These are phyloP conservation scores for Xenopus borealis DNA, from an alignment of 2,113 vertebrate species.

Conservation along the genomic window DNA sequence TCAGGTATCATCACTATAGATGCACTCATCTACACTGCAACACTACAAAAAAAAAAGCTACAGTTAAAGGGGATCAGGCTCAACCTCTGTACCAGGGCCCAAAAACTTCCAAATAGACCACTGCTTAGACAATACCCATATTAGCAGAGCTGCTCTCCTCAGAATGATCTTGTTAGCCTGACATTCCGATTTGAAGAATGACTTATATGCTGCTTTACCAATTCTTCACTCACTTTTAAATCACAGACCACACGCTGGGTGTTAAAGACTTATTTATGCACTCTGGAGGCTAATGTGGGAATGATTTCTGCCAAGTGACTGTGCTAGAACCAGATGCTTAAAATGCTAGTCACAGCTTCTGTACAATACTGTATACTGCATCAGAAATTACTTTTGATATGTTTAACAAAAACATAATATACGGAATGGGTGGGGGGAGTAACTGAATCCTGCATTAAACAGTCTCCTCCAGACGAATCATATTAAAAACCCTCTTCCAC, in stretches of 20 bases:
- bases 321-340: conserved; percentile 62
- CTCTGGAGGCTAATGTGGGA: conserved; percentile 57
- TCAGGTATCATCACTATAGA: too few species aligned
- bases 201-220: conserved; percentile 50
- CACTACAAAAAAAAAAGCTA: too few species aligned
- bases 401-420: conserved; percentile 62
- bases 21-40: too few species aligned
- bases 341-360: conserved; percentile 62
- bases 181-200: conserved; percentile 3
- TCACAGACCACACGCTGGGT: conserved; percentile 55
- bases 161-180: too few species aligned
- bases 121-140: too few species aligned
- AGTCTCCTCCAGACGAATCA: conserved; percentile 41
- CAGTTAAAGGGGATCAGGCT: too few species aligned
- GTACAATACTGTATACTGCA: conserved; percentile 54
- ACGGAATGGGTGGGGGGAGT: conserved; percentile 22
- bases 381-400: conserved; percentile 57
- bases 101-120: too few species aligned
- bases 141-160: too few species aligned
- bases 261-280: conserved; percentile 61
- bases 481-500: conserved; percentile 11
- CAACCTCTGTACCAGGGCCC: too few species aligned
- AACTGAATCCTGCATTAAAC: conserved; percentile 47
- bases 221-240: conserved; percentile 56
- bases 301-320: conserved; percentile 54